These are phyloP conservation scores for Morpho deidamia DNA, from an alignment of 2,888 invertebrate genomes.

Conservation along the genomic window DNA sequence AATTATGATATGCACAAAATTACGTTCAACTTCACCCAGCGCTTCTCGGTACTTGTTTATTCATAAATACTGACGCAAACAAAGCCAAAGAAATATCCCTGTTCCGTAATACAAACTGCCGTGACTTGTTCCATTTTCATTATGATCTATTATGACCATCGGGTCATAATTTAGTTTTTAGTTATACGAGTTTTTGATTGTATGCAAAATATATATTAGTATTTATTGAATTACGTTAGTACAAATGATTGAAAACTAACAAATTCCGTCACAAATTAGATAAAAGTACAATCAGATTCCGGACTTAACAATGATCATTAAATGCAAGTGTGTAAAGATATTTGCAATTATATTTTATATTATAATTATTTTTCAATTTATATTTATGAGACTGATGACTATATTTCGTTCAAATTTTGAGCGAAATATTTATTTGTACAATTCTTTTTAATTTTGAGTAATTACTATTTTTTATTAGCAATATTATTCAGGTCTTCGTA, in stretches of 20 bases:
- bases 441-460: too few species aligned
- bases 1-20: not conserved
- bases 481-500: too few species aligned
- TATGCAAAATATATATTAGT: constrained; percentile 17
- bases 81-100: constrained; percentile 25
- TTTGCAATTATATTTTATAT: too few species aligned
- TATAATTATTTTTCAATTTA: too few species aligned
- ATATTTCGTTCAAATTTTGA: too few species aligned
- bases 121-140: constrained; percentile 14
- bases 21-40: not conserved
- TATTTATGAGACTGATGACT: too few species aligned
- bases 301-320: not conserved
- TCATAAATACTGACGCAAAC: constrained; percentile 22
- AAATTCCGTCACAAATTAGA: constrained; percentile 19
- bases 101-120: constrained; percentile 15
- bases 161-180: constrained; percentile 24
- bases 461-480: too few species aligned
- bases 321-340: too few species aligned
- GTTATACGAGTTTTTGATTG: constrained; percentile 29
- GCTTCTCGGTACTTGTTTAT: constrained; percentile 9
- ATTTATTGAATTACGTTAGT: constrained; percentile 24
- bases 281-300: constrained; percentile 11
- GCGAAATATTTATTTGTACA: too few species aligned
- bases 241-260: constrained; percentile 21
- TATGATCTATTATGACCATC: too few species aligned